A percentile compares a stretch with the other conserved stretches of the same genome.
Conservation (phyloP, 37 sponge, comb jelly and placozoan species). For the Diacarnus erythraeanus region DNA sequence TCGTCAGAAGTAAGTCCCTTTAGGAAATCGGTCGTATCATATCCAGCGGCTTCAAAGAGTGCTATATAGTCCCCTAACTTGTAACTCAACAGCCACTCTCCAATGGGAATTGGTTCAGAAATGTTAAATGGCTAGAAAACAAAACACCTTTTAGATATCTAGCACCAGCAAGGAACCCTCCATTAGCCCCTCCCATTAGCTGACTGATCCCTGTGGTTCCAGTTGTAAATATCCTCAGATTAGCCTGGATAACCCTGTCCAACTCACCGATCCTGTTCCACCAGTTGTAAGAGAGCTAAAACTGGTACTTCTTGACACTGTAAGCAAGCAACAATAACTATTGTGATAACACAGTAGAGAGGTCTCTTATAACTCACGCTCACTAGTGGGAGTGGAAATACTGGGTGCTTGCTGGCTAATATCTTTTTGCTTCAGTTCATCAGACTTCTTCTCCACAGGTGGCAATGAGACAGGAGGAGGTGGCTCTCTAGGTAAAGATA, state of each 20-base stretch:
- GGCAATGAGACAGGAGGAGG: neutral
- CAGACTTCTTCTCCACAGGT: slow-evolving; percentile 11
- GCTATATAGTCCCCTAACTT: slow-evolving; percentile 72
- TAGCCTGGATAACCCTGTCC: too few relatives aligned
- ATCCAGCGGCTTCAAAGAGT: slow-evolving; percentile 63
- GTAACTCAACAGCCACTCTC: slow-evolving; percentile 67
- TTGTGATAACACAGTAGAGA: too few relatives aligned
- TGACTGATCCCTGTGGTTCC: too few relatives aligned
- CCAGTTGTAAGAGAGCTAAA: slow-evolving; percentile 34
- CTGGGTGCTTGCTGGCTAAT: slow-evolving; percentile 11
- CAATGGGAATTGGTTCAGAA: slow-evolving; percentile 56
- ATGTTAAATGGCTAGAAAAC: slow-evolving; percentile 11
- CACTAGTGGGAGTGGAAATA: slow-evolving; percentile 8
- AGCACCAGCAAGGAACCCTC: too few relatives aligned
- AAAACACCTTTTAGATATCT: neutral
- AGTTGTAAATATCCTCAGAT: too few relatives aligned
- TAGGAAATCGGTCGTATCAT: slow-evolving; percentile 71
- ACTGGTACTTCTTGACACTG: slow-evolving; percentile 64
- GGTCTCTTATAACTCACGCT: neutral
- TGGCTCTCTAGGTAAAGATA: neutral
- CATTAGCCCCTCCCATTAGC: too few relatives aligned
- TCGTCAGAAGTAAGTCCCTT: slow-evolving; percentile 68
- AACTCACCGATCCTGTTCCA: slow-evolving; percentile 34
- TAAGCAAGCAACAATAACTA: too few relatives aligned
- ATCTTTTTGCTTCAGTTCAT: neutral